These are phyloP conservation scores for Ypsolopha scabrella DNA, from an alignment of 2,888 invertebrate species.

Conservation along the genomic window DNA sequence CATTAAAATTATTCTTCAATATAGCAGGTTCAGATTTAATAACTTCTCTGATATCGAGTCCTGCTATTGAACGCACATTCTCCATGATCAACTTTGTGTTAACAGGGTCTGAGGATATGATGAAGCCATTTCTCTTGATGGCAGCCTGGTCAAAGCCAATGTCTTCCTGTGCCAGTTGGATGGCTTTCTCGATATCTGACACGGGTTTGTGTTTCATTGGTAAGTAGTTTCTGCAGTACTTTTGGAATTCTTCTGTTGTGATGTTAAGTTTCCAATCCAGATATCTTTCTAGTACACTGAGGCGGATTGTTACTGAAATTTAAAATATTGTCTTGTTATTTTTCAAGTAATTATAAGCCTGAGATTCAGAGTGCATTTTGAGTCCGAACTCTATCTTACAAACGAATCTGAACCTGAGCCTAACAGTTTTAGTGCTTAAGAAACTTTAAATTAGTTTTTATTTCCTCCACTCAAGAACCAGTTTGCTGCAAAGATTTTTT, in stretches of 20 bases:
- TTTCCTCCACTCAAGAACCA: too few species aligned
- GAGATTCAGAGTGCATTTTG: too few species aligned
- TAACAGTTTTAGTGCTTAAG: too few species aligned
- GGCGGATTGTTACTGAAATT: conserved; percentile 47
- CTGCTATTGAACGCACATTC: conserved; percentile 64
- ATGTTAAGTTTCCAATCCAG: conserved; percentile 43
- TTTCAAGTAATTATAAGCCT: too few species aligned
- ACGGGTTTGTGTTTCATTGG: conserved; percentile 52
- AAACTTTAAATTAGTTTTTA: too few species aligned
- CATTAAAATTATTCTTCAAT: conserved; percentile 68
- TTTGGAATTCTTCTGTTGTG: conserved; percentile 38
- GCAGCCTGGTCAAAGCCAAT: conserved; percentile 64
- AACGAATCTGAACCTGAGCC: too few species aligned
- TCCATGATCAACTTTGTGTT: conserved; percentile 68
- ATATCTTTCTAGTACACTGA: conserved; percentile 45
- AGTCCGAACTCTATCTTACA: too few species aligned
- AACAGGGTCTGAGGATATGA: conserved; percentile 70
- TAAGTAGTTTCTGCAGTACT: conserved; percentile 45
- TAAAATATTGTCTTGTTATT: too few species aligned
- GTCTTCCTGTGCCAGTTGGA: conserved; percentile 64
- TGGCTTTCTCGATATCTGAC: conserved; percentile 61
- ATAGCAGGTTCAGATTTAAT: conserved; percentile 72
- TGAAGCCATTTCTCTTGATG: conserved; percentile 70
- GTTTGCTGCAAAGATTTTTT: too few species aligned
- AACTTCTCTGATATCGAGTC: conserved; percentile 64